Evolutionary conservation across 1,140 invertebrate genomes (phyloP), one percentile per base, ranked within the genome.

Genomic region (Heterodera schachtii): DNA sequence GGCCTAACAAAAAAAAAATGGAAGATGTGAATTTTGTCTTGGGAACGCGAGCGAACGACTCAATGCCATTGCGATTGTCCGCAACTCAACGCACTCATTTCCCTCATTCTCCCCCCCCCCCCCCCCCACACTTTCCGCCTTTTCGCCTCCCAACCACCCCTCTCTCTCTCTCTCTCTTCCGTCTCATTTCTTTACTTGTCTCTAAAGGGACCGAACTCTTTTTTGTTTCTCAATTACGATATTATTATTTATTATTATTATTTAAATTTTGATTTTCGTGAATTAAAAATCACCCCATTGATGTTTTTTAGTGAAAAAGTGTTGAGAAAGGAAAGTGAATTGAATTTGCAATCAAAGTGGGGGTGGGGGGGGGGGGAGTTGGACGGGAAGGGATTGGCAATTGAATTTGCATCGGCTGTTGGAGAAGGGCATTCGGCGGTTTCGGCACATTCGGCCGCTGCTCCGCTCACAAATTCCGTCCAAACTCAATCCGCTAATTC

Each of bases 371-470:
- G 57, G 57, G 57, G 13, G 13, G 13, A 60, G 57, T 60, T 60
- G 13, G 57, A 4, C 19, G 57, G 49, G 7, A 52, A 8, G 49
- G 57, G 16, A 60, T 16, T 11, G 57, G 19, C 57, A 60, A 60
- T 60, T 19, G 9, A 60, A 60, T 60, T 60, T 60, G 57, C 57
- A 60, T 60, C 57, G 57, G 57, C 57, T 4, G 16, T 7, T 8
- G 13, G 57, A 19, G 3, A 16, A 19, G 16, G 57, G 57, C 3
- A 71, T 71, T 71, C 19, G 31, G 69, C 69, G 8, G 6, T 11
- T 69, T 69, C 69, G 67, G n/a, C 67, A 69, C 67, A 69, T 69
- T 69, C 44, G 67, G 7, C 67, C 16, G n/a, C 19, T 69, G 8
- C 7, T 11, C 67, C 67, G 67, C 11, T 52, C 49, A 7, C 49